Percentiles rank a stretch among this genome's conserved stretches.
Conservation (phyloP, 2,888 invertebrate species). For the Drosophila mayaguana region DNA sequence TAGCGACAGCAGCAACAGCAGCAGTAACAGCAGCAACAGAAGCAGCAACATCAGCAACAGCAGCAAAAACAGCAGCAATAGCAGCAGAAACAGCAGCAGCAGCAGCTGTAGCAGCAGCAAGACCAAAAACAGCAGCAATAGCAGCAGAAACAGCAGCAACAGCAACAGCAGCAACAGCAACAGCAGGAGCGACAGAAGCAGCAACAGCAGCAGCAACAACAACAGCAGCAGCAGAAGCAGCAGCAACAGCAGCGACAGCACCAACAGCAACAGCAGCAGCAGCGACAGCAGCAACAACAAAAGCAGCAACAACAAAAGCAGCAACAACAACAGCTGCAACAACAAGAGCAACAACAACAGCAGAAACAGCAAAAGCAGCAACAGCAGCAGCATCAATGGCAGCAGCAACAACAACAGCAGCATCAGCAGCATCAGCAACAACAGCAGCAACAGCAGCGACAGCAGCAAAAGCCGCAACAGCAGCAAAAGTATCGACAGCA, state of each 20-base stretch:
- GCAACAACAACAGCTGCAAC: not conserved
- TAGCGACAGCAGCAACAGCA: not conserved
- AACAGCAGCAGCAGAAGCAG: slow-evolving; percentile 5
- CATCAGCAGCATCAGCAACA: not conserved
- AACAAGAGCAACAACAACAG: slow-evolving; percentile 13
- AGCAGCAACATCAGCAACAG: too few relatives aligned
- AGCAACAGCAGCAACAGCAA: too few relatives aligned
- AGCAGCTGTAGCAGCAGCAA: too few relatives aligned
- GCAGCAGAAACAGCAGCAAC: slow-evolving; percentile 23
- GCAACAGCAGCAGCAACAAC: slow-evolving; percentile 13
- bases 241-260: not conserved
- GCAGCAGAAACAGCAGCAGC: not conserved
- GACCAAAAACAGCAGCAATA: slow-evolving; percentile 11
- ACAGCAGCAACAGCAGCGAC: not conserved
- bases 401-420: slow-evolving; percentile 19
- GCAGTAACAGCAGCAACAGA: not conserved
- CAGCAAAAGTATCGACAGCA: too few relatives aligned
- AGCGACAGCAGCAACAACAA: not conserved
- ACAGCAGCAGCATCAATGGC: not conserved
- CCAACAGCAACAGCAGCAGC: slow-evolving; percentile 18
- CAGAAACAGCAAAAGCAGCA: slow-evolving; percentile 18
- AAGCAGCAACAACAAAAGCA: slow-evolving; percentile 16
- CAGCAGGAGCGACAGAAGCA: too few relatives aligned
- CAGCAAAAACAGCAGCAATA: slow-evolving; percentile 32
- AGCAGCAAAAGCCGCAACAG: too few relatives aligned